Evolutionary conservation across 2,888 invertebrate genomes (phyloP), one percentile per base, ranked within the genome.

Genomic region (Eremobia ochroleuca): DNA sequence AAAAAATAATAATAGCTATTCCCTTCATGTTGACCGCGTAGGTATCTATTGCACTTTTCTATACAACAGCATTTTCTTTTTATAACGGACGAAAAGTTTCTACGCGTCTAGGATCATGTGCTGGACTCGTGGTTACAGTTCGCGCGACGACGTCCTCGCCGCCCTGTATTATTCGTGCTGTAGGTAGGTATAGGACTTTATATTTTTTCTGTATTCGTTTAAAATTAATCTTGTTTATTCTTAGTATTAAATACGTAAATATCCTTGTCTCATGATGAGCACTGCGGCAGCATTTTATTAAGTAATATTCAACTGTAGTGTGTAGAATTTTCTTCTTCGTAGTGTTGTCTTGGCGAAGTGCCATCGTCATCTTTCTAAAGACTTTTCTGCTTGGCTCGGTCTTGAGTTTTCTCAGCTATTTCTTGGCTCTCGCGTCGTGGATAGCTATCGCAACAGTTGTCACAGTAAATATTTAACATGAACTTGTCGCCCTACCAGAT

Each of bases 211-310:
- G 8, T 74, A 58, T 28, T 31, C 11, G 31, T 67, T 46, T 25
- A 31, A n/a, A 62, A 49, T 34, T 43, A 25, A 46, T 37, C 21
- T 11, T 67, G 28, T 64, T 71, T 73, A 49, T 73, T 62, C 1
- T 25, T 80, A 80, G 70, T 59, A 31, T 64, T 75, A 58, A 52
- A 76, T 59, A 49, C 85, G 85, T 83, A 85, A 73, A 83, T 85
- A 85, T 64, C 31, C 65, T 73, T 62, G 65, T 70, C 75, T 81
- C 31, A 37, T 67, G 82, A 82, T 82, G 73, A 81, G 83, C 83
- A 85, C 83, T 85, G 81, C 85, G 81, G 83, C 83, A 83, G 83
- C 83, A 83, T 66, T 62, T 52, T 71, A 70, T 72, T n/a, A 80
- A 76, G 34, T 84, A 80, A 72, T 65, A 74, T 34, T 21, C 62